Base-by-base conservation (phyloP, 2,888 invertebrate genomes). In the Drosophila pseudotalamancana region DNA sequence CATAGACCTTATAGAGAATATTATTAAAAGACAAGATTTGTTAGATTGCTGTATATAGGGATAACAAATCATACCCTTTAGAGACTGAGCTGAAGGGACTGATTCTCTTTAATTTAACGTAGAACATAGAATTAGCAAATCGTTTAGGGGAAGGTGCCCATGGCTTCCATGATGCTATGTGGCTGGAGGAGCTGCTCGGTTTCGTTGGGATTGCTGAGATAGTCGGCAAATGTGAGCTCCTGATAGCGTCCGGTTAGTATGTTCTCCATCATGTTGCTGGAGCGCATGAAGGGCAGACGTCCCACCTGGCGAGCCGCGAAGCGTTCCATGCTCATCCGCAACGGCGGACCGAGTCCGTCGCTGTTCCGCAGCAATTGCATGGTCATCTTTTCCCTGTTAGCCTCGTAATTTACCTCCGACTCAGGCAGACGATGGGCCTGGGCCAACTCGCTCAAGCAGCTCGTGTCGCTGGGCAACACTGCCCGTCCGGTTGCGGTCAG, bases 331-430 rank as follows among this genome's bases (percentile, higher is more conserved):
- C 95, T 94, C 39, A 98, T 92, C 88, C 95, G 94, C 39, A 98
- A 91, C 0, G 98, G 98, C 8, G 97, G 97, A 91, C 97, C 96
- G 14, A 98, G 91, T 2, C 98, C 98, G 92, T 97, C 97, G 12
- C 94, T 94, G 86, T 96, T 97, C 51, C 96, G 93, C 34, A 98
- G 92, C 92, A 96, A 93, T n/a, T 94, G 92, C 94, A 96, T 94
- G 66, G 95, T 93, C 92, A 95, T 93, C 72, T 93, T 93, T 49
- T 94, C 93, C 80, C 93, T 92, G 90, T 95, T 94, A 69, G 93
- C 92, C 46, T 93, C 92, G 88, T 93, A 95, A 54, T 90, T 88
- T 1, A 65, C 40, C 43, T 91, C 90, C 2, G 89, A 89, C 37
- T 89, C 80, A 2, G 87, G 88, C 42, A 91, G 61, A 18, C 88